A percentile compares a stretch with the other conserved stretches of the same genome.
Evolutionary conservation across 2,888 invertebrate species (phyloP).

Genomic region (Drosophila phalerata): DNA sequence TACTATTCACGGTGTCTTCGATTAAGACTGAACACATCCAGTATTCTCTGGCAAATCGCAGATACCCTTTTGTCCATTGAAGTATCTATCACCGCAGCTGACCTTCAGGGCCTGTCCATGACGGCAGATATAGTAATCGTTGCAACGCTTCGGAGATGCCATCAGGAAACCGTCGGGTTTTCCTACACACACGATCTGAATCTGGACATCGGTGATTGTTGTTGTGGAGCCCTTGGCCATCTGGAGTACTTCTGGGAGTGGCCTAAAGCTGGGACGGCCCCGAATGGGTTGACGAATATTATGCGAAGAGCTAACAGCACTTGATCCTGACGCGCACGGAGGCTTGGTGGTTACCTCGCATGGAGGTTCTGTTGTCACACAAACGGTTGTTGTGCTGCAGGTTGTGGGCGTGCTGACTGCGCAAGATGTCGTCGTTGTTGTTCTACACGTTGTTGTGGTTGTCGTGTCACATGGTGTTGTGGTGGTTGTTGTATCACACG

Average conservation of each 20-base stretch:
- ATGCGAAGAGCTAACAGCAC: slow-evolving; percentile 11
- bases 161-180: slow-evolving; percentile 71
- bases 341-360: slow-evolving; percentile 22
- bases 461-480: slow-evolving; percentile 4
- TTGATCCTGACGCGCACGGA: slow-evolving; percentile 20
- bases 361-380: slow-evolving; percentile 6
- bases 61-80: slow-evolving; percentile 71
- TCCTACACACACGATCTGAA: slow-evolving; percentile 56
- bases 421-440: not conserved
- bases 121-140: slow-evolving; percentile 73
- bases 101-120: slow-evolving; percentile 58
- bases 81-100: slow-evolving; percentile 72
- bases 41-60: slow-evolving; percentile 78
- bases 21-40: slow-evolving; percentile 60
- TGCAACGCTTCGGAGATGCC: slow-evolving; percentile 69
- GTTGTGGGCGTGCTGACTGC: slow-evolving; percentile 1
- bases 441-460: slow-evolving; percentile 17
- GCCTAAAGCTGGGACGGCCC: slow-evolving; percentile 35
- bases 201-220: slow-evolving; percentile 9
- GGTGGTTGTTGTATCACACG: slow-evolving; percentile 15
- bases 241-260: slow-evolving; percentile 41
- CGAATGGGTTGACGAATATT: slow-evolving; percentile 25
- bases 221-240: slow-evolving; percentile 4
- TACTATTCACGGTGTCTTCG: not conserved
- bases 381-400: slow-evolving; percentile 27